Percentiles rank a stretch among this genome's conserved stretches.
phyloP scores from a whole-genome alignment of 2,113 vertebrate genomes.

The Dromaius novaehollandiae region DNA sequence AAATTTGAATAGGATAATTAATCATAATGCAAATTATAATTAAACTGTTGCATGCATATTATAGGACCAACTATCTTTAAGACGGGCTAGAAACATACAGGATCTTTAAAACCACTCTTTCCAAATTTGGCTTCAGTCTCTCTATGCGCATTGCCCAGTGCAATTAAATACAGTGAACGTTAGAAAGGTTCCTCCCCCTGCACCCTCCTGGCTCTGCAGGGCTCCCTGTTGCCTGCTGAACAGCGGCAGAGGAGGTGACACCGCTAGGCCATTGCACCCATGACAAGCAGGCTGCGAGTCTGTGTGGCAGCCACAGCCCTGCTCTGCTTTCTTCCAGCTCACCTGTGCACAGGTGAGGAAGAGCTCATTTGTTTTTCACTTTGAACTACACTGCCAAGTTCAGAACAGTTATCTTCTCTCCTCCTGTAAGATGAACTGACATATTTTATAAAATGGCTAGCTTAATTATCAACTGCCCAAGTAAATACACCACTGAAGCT shows the following conservation, averaged over 20 bases:
- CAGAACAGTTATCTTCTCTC: not conserved
- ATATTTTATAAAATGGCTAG: not conserved
- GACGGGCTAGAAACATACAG: not conserved
- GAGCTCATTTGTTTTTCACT: no score
- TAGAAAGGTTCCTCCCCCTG: not conserved
- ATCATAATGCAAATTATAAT: not conserved
- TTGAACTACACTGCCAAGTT: not conserved
- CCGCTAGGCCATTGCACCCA: not conserved
- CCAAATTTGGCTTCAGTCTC: not conserved
- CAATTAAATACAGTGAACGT: not conserved
- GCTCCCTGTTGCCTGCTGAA: not conserved
- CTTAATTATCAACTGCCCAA: not conserved
- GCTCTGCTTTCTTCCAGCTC: not conserved
- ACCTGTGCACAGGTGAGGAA: no score
- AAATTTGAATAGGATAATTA: not conserved
- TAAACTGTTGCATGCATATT: not conserved
- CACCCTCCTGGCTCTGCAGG: not conserved
- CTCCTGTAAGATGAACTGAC: not conserved
- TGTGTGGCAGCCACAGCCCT: not conserved
- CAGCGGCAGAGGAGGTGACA: rapidly evolving
- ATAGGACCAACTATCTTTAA: not conserved
- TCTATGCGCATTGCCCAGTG: not conserved
- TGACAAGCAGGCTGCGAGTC: not conserved
- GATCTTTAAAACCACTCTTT: not conserved
- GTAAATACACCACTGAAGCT: not conserved